phyloP scores from a whole-genome alignment of 2,888 invertebrate genomes.

The Bembecia ichneumoniformis region DNA sequence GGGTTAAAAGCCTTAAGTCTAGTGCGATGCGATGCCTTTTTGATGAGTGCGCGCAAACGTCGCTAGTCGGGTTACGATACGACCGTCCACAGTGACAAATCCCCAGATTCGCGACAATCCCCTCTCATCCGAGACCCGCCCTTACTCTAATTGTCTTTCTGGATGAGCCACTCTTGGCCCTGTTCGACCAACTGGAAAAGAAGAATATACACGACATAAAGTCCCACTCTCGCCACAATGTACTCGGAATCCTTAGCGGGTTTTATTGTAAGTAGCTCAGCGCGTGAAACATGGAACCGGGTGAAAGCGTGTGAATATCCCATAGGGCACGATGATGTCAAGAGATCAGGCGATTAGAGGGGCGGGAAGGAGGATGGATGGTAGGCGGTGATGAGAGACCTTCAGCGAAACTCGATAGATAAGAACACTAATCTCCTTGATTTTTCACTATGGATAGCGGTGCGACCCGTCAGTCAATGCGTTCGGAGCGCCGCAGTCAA shows the following conservation, averaged over 20 bases:
- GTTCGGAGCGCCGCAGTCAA: constrained; percentile 24
- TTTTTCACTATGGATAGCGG: constrained; percentile 65
- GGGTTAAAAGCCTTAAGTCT: constrained; percentile 54
- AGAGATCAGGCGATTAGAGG: constrained; percentile 18
- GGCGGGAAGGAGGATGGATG: constrained; percentile 14
- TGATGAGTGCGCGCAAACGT: constrained; percentile 60
- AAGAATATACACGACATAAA: constrained; percentile 67
- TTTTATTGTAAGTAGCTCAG: constrained; percentile 60
- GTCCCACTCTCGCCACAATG: constrained; percentile 65
- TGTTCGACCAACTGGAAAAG: constrained; percentile 73
- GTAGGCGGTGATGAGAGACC: constrained; percentile 61
- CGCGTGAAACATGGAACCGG: constrained; percentile 63
- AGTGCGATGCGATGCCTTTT: constrained; percentile 71
- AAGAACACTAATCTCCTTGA: constrained; percentile 47
- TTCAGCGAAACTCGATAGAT: constrained; percentile 62
- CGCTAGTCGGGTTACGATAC: constrained; percentile 35
- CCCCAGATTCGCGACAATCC: constrained; percentile 69
- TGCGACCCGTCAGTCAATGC: constrained; percentile 30
- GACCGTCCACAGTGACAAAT: constrained; percentile 69
- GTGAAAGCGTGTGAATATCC: constrained; percentile 62
- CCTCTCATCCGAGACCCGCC: constrained; percentile 41
- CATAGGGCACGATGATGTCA: constrained; percentile 44
- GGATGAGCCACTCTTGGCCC: constrained; percentile 72
- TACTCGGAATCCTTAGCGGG: constrained; percentile 41
- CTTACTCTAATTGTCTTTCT: constrained; percentile 71